Base-by-base conservation (phyloP, 2,888 invertebrate species). In the Esperia sulphurella region DNA sequence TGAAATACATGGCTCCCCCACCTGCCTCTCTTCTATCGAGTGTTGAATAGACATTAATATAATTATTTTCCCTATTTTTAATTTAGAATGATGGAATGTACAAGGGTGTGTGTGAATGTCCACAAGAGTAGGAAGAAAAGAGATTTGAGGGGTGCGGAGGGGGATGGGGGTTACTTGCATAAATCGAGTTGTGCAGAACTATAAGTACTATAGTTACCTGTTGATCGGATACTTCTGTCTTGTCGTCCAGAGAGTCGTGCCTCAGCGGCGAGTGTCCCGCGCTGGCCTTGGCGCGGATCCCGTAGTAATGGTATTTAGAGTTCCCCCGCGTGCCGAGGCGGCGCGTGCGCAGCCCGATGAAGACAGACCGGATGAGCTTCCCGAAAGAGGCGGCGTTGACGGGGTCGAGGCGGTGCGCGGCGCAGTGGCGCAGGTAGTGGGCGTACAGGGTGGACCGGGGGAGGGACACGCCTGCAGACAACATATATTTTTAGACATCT, bases 361-460 rank as follows among this genome's bases (percentile, higher is more conserved):
- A 99, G 53, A 99, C 99, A 3, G 98, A 98, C 52, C 99, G 94
- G 72, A 99, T 99, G 39, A 99, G 92, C 88, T 99, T 99, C 54
- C 99, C 99, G 91, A 99, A 99, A 33, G 98, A 98, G 8, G 99
- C 99, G 37, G 99, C 98, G 90, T 99, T 99, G 55, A 99, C 98
- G 0, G 99, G 98, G 79, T 99, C 99, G 59, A 99, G 91, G 77
- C 97, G 97, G 78, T 97, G 94, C 71, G 96, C 93, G 40, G 93
- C 92, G 83, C 99, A 99, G 85, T 99, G 99, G 14, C 97, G 94
- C 67, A 98, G 92, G 83, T 99, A 99, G 87, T 99, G 99, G 70
- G 96, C 95, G 90, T 99, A 99, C 33, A 99, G 91, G 0, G 98
- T 98, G 35, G 98, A 98, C 39, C 99, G 93, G 1, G 98, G 98